Evolutionary conservation across 1,140 invertebrate species (phyloP).

Genomic region (Olivierus martensii): DNA sequence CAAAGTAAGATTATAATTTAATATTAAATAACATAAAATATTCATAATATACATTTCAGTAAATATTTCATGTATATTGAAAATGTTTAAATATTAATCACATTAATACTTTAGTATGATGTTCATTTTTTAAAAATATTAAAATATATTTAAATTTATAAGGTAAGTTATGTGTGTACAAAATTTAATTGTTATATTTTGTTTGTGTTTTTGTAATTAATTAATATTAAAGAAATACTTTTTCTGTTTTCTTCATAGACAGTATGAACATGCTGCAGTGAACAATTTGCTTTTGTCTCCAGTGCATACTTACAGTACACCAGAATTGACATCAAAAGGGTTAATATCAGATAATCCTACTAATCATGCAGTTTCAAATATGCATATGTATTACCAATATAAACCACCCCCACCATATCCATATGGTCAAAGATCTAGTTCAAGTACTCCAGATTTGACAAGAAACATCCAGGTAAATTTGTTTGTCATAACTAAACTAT

Average conservation of each 20-base stretch:
- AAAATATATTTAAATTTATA: too few species aligned
- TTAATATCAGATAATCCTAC: constrained; percentile 21
- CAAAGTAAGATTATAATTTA: background rate
- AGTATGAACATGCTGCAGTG: background rate
- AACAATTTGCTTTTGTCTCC: constrained; percentile 3
- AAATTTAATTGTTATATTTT: too few species aligned
- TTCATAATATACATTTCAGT: too few species aligned
- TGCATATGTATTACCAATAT: constrained; percentile 42
- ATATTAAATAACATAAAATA: background rate
- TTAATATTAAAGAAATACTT: too few species aligned
- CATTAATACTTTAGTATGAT: too few species aligned
- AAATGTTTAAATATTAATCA: too few species aligned
- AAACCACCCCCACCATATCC: constrained; percentile 67
- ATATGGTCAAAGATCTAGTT: constrained; percentile 50
- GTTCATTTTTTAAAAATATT: too few species aligned
- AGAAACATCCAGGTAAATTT: constrained; percentile 19
- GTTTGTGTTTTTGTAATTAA: too few species aligned
- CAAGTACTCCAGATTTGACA: constrained; percentile 66
- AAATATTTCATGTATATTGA: too few species aligned
- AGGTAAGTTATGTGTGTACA: too few species aligned
- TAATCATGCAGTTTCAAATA: constrained; percentile 35
- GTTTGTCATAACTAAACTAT: too few species aligned
- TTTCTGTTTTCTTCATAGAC: background rate
- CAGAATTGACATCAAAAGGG: constrained; percentile 32
- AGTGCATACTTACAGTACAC: constrained; percentile 30